Base-by-base conservation (phyloP, 2,797 vertebrate genomes). In the Hephaestus fuliginosus region DNA sequence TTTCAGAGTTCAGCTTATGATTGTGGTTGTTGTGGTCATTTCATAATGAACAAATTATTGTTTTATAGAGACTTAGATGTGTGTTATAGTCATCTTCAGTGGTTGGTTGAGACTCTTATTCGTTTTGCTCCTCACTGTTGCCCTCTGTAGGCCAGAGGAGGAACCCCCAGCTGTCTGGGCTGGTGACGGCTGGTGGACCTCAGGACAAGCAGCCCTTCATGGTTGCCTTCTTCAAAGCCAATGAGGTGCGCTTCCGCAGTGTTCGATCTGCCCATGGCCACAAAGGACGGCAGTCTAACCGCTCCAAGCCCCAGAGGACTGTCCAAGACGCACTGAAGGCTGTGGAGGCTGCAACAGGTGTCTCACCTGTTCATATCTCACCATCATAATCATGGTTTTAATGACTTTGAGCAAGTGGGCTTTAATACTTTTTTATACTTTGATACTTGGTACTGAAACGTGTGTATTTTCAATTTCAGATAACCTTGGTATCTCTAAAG, bases 141-240 rank as follows among this genome's bases (percentile, higher is more conserved):
- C 91, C 90, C 83, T 44, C 66, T 88, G 74, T 68, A 99, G 98
- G 98, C 17, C 96, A 96, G 78, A 97, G 95, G 91, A 95, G 97
- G 91, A 97, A 97, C 80, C 97, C 96, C 74, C 95, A 90, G 18
- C 36, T 96, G 83, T 97, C 95, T 0, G 98, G 98, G 44, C 94
- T 99, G 9, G 94, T 97, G 8, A 96, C 96, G 0, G 94, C 95
- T 63, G 91, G 95, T 0, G 97, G 97, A 41, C 95, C 96, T 0
- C 97, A 97, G 92, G 96, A 97, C 89, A 99, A 97, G 92, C 98
- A 98, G 83, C 97, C 98, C 0, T 99, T 99, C 93, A 95, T 98
- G 41, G 98, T 99, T 1, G 98, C 96, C 69, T 99, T 99, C 91
- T 97, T 99, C 85, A 99, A 98, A 94, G 97, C 97, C 72, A 97